phyloP scores from a whole-genome alignment of 2,113 vertebrate species.

The Siniperca chuatsi region DNA sequence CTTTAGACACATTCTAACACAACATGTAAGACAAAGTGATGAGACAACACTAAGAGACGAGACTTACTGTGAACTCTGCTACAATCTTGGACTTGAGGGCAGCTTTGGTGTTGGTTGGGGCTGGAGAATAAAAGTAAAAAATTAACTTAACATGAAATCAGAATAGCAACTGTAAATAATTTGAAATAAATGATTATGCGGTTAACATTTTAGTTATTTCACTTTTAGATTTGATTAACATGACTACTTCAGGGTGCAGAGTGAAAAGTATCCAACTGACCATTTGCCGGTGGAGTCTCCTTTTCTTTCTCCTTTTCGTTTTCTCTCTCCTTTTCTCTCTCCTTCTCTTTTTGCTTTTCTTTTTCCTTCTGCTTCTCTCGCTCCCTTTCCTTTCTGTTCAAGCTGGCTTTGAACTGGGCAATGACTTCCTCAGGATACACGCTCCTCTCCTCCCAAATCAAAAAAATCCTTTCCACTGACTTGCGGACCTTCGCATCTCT shows the following conservation, averaged over 20 bases:
- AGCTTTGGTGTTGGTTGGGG: conserved; percentile 89
- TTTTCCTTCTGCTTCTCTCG: conserved; percentile 72
- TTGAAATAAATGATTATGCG: neutral
- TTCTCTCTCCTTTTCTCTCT: conserved; percentile 59
- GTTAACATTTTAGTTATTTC: neutral
- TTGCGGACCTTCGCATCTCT: conserved; percentile 95
- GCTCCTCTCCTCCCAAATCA: conserved; percentile 97
- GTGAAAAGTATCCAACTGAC: conserved; percentile 60
- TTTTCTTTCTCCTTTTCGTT: conserved; percentile 58
- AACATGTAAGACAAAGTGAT: neutral
- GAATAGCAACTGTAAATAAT: neutral
- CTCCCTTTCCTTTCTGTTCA: conserved; percentile 81
- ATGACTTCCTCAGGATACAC: conserved; percentile 96
- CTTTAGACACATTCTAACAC: neutral
- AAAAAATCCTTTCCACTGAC: conserved; percentile 95
- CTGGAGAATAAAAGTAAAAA: conserved; percentile 60
- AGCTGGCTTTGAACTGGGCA: conserved; percentile 86
- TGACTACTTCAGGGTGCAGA: neutral
- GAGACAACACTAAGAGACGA: neutral
- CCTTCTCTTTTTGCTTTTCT: conserved; percentile 48
- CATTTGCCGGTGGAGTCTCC: conserved; percentile 47
- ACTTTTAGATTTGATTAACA: neutral
- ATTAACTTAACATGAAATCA: neutral
- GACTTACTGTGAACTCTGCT: conserved; percentile 95
- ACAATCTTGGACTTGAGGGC: conserved; percentile 97